A percentile compares a stretch with the other conserved stretches of the same genome.
phyloP scores from a whole-genome alignment of 2,113 vertebrate genomes.

The Archocentrus centrarchus region DNA sequence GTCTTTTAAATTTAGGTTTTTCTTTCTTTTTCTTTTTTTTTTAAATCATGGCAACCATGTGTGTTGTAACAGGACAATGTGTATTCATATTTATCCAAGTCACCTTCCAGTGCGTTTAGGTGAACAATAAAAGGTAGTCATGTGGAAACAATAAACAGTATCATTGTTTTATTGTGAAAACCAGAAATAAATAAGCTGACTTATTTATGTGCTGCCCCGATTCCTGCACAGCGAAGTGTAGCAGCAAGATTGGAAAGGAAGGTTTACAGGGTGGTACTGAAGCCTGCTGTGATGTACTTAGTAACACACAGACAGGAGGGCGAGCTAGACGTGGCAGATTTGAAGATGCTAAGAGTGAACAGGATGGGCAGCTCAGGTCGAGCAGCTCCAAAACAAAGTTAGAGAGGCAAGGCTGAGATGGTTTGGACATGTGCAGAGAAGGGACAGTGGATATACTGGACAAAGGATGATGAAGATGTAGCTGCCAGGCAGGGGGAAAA shows the following conservation, averaged over 20 bases:
- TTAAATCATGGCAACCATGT: neutral
- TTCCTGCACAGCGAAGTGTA: neutral
- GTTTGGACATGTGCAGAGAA: neutral
- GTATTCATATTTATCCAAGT: neutral
- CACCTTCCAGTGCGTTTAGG: neutral
- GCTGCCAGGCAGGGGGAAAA: neutral
- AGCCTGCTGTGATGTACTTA: neutral
- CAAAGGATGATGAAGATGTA: neutral
- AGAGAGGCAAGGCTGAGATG: neutral
- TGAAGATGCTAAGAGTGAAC: neutral
- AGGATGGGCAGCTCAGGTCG: neutral
- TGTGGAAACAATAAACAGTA: neutral
- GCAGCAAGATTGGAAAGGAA: neutral
- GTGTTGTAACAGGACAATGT: fast-evolving
- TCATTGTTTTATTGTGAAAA: neutral
- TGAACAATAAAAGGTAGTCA: neutral
- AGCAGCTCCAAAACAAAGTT: too few relatives aligned
- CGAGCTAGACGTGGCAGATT: neutral
- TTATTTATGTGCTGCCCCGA: neutral
- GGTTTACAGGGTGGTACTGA: neutral
- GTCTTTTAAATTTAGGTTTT: neutral
- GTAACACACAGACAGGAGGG: neutral
- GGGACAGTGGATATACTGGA: neutral
- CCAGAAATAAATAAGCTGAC: neutral
- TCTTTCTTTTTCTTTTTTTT: neutral